Conservation (phyloP, 2,888 invertebrate genomes). For the Eupithecia vulgata region DNA sequence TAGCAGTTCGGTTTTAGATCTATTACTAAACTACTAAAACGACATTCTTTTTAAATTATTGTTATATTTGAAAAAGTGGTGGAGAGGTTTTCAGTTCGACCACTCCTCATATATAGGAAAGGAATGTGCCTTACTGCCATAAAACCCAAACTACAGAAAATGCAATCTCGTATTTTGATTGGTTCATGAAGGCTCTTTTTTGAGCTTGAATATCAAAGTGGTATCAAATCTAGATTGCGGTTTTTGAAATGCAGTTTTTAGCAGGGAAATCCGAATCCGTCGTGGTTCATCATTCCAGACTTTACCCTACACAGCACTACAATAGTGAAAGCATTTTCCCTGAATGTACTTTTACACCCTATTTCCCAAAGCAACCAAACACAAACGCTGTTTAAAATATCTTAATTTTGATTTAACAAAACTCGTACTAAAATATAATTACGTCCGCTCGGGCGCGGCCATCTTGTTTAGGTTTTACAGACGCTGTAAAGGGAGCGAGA, state of each 20-base stretch:
- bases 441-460: conserved; percentile 38
- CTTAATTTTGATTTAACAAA: conserved; percentile 44
- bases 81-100: too few relatives aligned
- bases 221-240: not conserved
- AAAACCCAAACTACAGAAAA: too few relatives aligned
- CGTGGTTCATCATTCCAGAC: not conserved
- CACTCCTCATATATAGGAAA: too few relatives aligned
- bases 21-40: too few relatives aligned
- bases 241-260: not conserved
- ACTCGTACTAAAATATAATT: conserved; percentile 57
- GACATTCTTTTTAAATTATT: too few relatives aligned
- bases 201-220: not conserved
- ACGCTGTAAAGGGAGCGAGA: conserved; percentile 55
- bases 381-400: conserved; percentile 23
- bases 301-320: not conserved
- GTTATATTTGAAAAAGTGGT: too few relatives aligned
- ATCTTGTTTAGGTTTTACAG: conserved; percentile 63
- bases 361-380: conserved; percentile 18
- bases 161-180: too few relatives aligned
- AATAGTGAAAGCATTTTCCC: not conserved
- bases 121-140: too few relatives aligned
- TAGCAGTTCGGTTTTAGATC: too few relatives aligned
- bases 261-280: not conserved
- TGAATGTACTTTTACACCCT: not conserved
- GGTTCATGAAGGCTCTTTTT: too few relatives aligned